Conservation (phyloP, 2,888 invertebrate species). For the Philhelius pedissequus region DNA sequence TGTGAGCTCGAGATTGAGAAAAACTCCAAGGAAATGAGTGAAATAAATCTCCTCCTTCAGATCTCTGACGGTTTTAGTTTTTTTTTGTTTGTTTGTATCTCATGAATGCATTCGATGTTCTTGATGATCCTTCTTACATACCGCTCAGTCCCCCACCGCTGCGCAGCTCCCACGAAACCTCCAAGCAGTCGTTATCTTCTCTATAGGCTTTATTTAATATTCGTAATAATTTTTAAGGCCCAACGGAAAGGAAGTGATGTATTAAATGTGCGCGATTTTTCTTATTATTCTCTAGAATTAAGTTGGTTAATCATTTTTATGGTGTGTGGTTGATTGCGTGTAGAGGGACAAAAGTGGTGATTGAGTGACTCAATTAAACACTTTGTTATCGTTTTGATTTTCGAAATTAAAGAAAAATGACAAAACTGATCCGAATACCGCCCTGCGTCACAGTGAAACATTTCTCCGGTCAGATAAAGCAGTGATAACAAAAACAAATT, state of each 20-base stretch:
- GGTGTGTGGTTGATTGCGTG: not conserved
- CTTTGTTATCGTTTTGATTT: not conserved
- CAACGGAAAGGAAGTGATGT: slow-evolving; percentile 50
- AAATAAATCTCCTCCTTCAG: slow-evolving; percentile 68
- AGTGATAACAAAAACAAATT: no score
- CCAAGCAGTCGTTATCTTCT: not conserved
- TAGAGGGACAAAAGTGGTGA: not conserved
- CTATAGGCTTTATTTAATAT: slow-evolving; percentile 52
- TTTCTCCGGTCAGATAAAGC: no score
- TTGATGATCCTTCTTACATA: not conserved
- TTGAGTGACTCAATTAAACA: not conserved
- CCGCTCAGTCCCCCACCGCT: no score
- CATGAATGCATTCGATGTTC: slow-evolving; percentile 8
- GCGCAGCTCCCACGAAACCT: not conserved
- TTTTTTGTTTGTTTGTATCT: not conserved
- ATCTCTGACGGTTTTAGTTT: slow-evolving; percentile 42
- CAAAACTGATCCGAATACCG: no score
- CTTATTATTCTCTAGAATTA: slow-evolving; percentile 12
- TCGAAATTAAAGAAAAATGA: not conserved
- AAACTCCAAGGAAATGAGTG: slow-evolving; percentile 68
- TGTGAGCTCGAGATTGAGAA: slow-evolving; percentile 32
- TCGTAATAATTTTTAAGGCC: slow-evolving; percentile 54
- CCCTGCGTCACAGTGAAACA: not conserved
- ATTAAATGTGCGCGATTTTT: slow-evolving; percentile 46
- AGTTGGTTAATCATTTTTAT: slow-evolving; percentile 29